Conservation (phyloP, 2,797 vertebrate species). For the Uromys caudimaculatus region DNA sequence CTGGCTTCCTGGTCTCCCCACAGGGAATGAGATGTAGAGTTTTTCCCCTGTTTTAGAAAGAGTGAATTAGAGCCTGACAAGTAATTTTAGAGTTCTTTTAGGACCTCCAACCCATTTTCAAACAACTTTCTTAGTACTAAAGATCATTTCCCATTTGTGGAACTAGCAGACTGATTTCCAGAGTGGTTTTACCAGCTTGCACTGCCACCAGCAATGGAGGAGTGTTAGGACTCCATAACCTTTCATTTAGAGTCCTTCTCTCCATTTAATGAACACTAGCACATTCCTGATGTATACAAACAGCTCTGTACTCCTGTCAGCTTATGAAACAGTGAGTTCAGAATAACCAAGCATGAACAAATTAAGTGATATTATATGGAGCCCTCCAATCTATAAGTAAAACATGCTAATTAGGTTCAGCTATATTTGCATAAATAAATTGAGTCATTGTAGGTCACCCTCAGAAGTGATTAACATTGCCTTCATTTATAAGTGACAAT, state of each 20-base stretch:
- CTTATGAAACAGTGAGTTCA: not conserved
- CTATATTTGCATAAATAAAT: not conserved
- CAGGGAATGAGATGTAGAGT: not conserved
- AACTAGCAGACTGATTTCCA: not conserved
- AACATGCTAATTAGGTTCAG: constrained; percentile 25
- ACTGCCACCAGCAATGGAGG: not conserved
- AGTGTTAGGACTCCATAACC: not conserved
- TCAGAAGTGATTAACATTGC: not conserved
- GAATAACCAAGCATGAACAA: constrained; percentile 1
- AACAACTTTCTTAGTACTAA: not conserved
- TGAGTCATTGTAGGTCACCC: not conserved
- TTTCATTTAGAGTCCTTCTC: not conserved
- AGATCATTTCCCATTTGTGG: constrained; percentile 3
- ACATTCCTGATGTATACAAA: not conserved
- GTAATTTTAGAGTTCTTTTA: not conserved
- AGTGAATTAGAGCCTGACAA: not conserved
- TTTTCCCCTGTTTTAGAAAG: not conserved
- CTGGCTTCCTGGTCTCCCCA: not conserved
- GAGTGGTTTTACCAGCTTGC: not conserved
- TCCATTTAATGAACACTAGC: not conserved
- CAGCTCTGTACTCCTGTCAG: not conserved
- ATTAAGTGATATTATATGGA: not conserved
- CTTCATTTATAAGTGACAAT: constrained; percentile 48
- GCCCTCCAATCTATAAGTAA: not conserved
- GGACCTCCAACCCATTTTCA: not conserved